phyloP scores from a whole-genome alignment of 2,888 invertebrate genomes.

The Apamea sordens region DNA sequence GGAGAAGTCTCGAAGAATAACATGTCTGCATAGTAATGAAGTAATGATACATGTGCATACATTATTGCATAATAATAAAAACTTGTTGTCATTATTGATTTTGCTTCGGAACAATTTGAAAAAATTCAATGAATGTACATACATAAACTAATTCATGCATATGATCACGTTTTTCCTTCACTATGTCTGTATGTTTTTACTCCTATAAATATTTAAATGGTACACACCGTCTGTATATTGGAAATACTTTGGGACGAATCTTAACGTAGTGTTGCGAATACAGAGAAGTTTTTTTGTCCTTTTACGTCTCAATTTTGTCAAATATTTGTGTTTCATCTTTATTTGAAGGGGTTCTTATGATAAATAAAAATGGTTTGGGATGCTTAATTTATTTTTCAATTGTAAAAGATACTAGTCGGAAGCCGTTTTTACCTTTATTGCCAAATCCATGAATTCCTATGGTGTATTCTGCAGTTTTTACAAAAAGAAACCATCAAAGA shows the following conservation, averaged over 20 bases:
- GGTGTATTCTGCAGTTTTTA: no score
- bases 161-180: slow-evolving; percentile 41
- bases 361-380: not conserved
- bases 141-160: slow-evolving; percentile 42
- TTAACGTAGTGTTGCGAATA: slow-evolving; percentile 36
- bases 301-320: slow-evolving; percentile 33
- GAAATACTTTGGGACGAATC: slow-evolving; percentile 38
- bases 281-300: slow-evolving; percentile 22
- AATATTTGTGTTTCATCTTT: slow-evolving; percentile 50
- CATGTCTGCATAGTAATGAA: slow-evolving; percentile 18
- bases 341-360: slow-evolving; percentile 26
- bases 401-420: no score
- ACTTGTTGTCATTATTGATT: slow-evolving; percentile 42
- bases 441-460: no score
- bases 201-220: slow-evolving; percentile 51
- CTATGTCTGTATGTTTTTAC: slow-evolving; percentile 42
- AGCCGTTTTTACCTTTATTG: no score
- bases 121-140: slow-evolving; percentile 43
- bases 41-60: slow-evolving; percentile 20
- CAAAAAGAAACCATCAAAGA: no score
- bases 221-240: slow-evolving; percentile 17
- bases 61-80: slow-evolving; percentile 24
- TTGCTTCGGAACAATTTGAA: slow-evolving; percentile 18
- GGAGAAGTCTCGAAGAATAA: not conserved
- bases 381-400: no score